A percentile compares a stretch with the other conserved stretches of the same genome.
phyloP scores from a whole-genome alignment of 2,888 invertebrate genomes.

The Emmelina monodactyla region DNA sequence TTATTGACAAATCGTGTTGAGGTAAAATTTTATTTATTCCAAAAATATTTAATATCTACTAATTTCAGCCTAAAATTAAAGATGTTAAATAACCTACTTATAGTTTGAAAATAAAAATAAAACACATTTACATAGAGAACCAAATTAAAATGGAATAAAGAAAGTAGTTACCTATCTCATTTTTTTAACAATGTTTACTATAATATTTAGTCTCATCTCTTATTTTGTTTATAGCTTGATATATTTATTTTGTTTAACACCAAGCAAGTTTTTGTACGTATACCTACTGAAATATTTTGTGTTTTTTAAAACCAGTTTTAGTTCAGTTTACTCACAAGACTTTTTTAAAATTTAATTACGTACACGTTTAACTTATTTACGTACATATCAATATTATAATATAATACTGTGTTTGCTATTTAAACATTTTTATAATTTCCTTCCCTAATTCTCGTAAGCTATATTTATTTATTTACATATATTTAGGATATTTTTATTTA shows the following conservation, averaged over 20 bases:
- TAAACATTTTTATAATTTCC: too few relatives aligned
- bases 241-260: not conserved
- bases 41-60: not conserved
- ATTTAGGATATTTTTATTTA: too few relatives aligned
- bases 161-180: not conserved
- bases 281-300: not conserved
- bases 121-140: not conserved
- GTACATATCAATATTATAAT: too few relatives aligned
- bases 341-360: not conserved
- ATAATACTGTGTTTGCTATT: too few relatives aligned
- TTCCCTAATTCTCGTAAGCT: too few relatives aligned
- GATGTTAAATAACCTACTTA: not conserved
- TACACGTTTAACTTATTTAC: too few relatives aligned
- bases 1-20: not conserved
- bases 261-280: not conserved
- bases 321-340: not conserved
- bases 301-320: not conserved
- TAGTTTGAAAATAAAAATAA: not conserved
- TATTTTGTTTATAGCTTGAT: conserved; percentile 3
- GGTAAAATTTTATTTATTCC: not conserved
- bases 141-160: not conserved
- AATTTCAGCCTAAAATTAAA: too few relatives aligned
- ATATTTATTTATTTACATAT: too few relatives aligned
- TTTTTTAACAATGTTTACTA: not conserved
- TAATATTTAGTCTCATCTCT: conserved; percentile 1